These are phyloP conservation scores for Pyrochroa serraticornis DNA, from an alignment of 2,888 invertebrate species.

Conservation along the genomic window DNA sequence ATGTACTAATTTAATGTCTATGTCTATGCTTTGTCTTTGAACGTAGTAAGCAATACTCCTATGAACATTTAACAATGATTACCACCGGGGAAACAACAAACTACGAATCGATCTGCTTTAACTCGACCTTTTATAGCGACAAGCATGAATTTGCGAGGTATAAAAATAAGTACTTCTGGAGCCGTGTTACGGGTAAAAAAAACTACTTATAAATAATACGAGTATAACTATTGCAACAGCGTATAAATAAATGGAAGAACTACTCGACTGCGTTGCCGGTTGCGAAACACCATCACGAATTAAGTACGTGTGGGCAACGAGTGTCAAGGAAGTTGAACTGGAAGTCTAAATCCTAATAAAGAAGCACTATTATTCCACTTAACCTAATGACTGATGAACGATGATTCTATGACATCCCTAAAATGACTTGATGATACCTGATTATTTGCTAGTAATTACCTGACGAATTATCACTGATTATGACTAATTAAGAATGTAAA, in stretches of 20 bases:
- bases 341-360: slow-evolving; percentile 45
- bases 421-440: slow-evolving; percentile 40
- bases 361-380: slow-evolving; percentile 42
- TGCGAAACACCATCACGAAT: slow-evolving; percentile 11
- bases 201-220: slow-evolving; percentile 22
- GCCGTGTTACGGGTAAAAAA: slow-evolving; percentile 28
- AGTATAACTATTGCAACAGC: slow-evolving; percentile 35
- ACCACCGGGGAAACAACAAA: slow-evolving; percentile 36
- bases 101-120: slow-evolving; percentile 33
- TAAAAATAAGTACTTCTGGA: slow-evolving; percentile 42
- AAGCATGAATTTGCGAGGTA: slow-evolving; percentile 46
- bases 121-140: slow-evolving; percentile 42
- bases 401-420: slow-evolving; percentile 25
- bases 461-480: slow-evolving; percentile 41
- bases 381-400: slow-evolving; percentile 44
- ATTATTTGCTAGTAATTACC: slow-evolving; percentile 33
- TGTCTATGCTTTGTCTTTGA: slow-evolving; percentile 34
- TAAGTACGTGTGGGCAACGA: slow-evolving; percentile 34
- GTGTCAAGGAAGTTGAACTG: slow-evolving; percentile 44
- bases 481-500: slow-evolving; percentile 28
- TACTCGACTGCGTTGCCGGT: slow-evolving; percentile 30
- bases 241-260: slow-evolving; percentile 45
- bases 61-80: slow-evolving; percentile 34
- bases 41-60: slow-evolving; percentile 27
- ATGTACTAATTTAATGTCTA: slow-evolving; percentile 35